These are phyloP conservation scores for Decapterus maruadsi DNA, from an alignment of 2,797 vertebrate species.

Conservation along the genomic window DNA sequence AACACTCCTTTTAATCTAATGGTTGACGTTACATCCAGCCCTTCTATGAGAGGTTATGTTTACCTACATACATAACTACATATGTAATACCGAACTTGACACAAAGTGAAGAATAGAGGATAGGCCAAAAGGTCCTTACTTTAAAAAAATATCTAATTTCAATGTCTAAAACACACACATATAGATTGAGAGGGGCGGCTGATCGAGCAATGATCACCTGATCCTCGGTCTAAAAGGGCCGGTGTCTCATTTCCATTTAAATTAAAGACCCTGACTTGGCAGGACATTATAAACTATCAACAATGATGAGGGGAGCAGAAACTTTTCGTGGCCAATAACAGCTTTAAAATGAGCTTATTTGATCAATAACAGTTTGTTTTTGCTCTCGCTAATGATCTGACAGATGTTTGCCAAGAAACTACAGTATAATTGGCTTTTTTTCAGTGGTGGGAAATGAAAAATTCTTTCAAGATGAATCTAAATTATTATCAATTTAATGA, in stretches of 20 bases:
- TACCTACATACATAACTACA: background rate
- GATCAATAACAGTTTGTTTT: constrained; percentile 67
- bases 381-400: constrained; percentile 38
- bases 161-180: constrained; percentile 10
- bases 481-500: constrained; percentile 13
- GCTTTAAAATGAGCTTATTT: constrained; percentile 50
- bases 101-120: background rate
- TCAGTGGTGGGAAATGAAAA: constrained; percentile 4
- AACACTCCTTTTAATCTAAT: background rate
- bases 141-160: background rate
- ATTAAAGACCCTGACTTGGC: constrained; percentile 68
- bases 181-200: constrained; percentile 26
- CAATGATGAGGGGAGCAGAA: constrained; percentile 42
- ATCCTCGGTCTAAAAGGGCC: constrained; percentile 71
- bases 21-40: background rate
- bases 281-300: constrained; percentile 46
- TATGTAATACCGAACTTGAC: background rate
- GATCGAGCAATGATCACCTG: constrained; percentile 66
- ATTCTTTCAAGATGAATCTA: background rate
- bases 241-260: constrained; percentile 82
- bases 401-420: constrained; percentile 46
- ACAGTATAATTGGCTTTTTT: constrained; percentile 4
- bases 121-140: background rate
- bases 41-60: constrained; percentile 1
- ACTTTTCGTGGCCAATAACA: constrained; percentile 43